A percentile compares a stretch with the other conserved stretches of the same genome.
These are phyloP conservation scores for Leucophenga varia DNA, from an alignment of 1,140 invertebrate genomes.

Conservation along the genomic window DNA sequence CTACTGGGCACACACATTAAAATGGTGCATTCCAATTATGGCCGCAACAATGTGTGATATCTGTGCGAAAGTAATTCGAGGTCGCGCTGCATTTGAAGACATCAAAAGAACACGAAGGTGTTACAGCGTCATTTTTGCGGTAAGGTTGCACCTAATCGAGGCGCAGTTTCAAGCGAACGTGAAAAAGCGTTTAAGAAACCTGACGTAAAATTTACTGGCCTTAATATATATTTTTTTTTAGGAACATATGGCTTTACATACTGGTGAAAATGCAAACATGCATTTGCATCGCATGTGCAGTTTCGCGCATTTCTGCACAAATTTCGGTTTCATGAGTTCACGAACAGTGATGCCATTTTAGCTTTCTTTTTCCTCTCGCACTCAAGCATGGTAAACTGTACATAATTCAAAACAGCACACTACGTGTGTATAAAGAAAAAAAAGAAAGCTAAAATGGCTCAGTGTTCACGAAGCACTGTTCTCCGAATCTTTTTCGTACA, in stretches of 20 bases:
- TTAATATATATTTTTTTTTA: conserved; percentile 18
- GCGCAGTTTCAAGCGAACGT: conserved; percentile 46
- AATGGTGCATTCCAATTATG: conserved; percentile 34
- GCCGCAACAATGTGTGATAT: conserved; percentile 49
- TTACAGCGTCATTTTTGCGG: conserved; percentile 40
- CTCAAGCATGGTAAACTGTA: too few species aligned
- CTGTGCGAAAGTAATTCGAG: conserved; percentile 47
- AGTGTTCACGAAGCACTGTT: too few species aligned
- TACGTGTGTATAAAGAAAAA: too few species aligned
- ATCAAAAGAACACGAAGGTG: conserved; percentile 42
- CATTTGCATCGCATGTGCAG: conserved; percentile 64
- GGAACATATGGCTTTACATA: conserved; percentile 54
- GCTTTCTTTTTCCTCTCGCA: too few species aligned
- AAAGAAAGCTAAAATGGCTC: too few species aligned
- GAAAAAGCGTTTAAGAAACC: conserved; percentile 47
- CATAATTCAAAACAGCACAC: too few species aligned
- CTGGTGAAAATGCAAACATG: conserved; percentile 52
- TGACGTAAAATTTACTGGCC: too few species aligned
- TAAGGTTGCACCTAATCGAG: conserved; percentile 47
- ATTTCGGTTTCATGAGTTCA: conserved; percentile 66
- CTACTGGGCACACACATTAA: conserved; percentile 36
- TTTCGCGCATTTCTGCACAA: conserved; percentile 67
- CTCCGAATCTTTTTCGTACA: conserved; percentile 66
- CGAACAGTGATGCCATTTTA: too few species aligned
- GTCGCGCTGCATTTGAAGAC: conserved; percentile 38